A percentile compares a stretch with the other conserved stretches of the same genome.
Evolutionary conservation across 2,797 vertebrate genomes (phyloP).

Genomic region (Ptychadena robeensis): DNA sequence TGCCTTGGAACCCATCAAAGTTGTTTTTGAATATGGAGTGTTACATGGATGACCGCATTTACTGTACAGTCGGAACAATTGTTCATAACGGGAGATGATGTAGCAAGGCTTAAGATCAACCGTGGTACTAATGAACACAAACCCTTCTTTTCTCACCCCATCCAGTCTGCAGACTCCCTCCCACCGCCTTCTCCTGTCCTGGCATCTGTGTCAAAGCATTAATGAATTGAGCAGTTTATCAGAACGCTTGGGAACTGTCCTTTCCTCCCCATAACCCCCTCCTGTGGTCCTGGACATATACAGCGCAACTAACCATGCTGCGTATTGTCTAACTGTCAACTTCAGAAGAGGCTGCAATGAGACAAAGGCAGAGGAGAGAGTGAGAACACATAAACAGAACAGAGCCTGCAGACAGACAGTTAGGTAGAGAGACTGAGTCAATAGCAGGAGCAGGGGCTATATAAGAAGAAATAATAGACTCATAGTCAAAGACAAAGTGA

Average conservation of each 20-base stretch:
- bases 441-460: neutral
- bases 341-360: slow-evolving; percentile 40
- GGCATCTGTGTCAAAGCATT: slow-evolving; percentile 86
- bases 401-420: slow-evolving; percentile 64
- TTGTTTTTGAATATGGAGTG: slow-evolving; percentile 2
- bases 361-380: slow-evolving; percentile 68
- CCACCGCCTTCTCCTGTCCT: slow-evolving; percentile 79
- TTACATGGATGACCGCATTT: slow-evolving; percentile 39
- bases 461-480: slow-evolving; percentile 18
- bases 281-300: slow-evolving; percentile 85
- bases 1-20: neutral
- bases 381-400: slow-evolving; percentile 76
- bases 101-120: slow-evolving; percentile 39
- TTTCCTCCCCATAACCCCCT: slow-evolving; percentile 70
- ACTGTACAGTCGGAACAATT: slow-evolving; percentile 28
- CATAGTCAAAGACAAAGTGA: neutral
- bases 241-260: slow-evolving; percentile 79
- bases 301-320: slow-evolving; percentile 66
- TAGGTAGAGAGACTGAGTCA: slow-evolving; percentile 57
- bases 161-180: slow-evolving; percentile 65
- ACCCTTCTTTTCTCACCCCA: slow-evolving; percentile 51
- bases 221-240: slow-evolving; percentile 91
- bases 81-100: slow-evolving; percentile 40
- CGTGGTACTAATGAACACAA: slow-evolving; percentile 52
- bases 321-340: slow-evolving; percentile 74